A percentile compares a stretch with the other conserved stretches of the same genome.
Evolutionary conservation across 2,888 invertebrate species (phyloP).

Genomic region (Scaeva pyrastri): DNA sequence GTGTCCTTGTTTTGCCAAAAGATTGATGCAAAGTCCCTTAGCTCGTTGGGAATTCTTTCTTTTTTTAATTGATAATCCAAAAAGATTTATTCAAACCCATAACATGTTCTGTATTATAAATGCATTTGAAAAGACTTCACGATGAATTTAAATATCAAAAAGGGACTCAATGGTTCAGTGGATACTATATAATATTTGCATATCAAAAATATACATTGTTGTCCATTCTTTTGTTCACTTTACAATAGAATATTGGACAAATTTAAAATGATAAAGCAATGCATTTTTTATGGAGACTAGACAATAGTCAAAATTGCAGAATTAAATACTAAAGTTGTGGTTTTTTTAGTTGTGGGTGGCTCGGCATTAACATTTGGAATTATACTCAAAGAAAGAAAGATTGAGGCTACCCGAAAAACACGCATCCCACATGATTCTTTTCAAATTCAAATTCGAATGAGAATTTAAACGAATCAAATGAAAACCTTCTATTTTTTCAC

Average conservation of each 20-base stretch:
- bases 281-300: neutral
- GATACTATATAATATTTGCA: neutral
- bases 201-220: neutral
- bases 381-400: neutral
- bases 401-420: neutral
- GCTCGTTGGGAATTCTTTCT: too few relatives aligned
- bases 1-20: too few relatives aligned
- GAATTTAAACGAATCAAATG: conserved; percentile 6
- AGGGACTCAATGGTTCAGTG: neutral
- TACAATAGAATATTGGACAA: neutral
- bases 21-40: too few relatives aligned
- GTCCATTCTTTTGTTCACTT: neutral
- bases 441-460: conserved; percentile 1
- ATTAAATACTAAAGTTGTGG: neutral
- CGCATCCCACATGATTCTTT: neutral
- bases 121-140: neutral
- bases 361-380: neutral
- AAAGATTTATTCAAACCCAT: neutral
- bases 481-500: conserved; percentile 15
- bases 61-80: neutral
- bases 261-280: neutral
- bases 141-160: neutral
- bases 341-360: neutral
- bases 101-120: neutral
- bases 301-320: neutral